Percentiles rank a stretch among this genome's conserved stretches.
phyloP scores from a whole-genome alignment of 92 coral and sea anemone species.

The Galaxea fascicularis region DNA sequence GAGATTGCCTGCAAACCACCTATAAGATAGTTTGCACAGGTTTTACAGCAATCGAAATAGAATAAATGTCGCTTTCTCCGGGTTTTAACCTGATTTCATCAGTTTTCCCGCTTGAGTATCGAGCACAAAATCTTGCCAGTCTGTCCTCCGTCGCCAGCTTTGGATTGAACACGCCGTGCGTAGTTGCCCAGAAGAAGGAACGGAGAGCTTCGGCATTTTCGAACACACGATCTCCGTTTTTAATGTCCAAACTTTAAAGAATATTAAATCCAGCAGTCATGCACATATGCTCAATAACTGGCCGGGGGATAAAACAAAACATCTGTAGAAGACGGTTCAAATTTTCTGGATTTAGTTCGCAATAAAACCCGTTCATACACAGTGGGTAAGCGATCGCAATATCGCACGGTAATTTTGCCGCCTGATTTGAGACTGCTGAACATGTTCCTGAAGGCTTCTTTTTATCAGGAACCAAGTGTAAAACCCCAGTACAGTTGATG shows the following conservation, averaged over 20 bases:
- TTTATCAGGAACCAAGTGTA: slow-evolving; percentile 21
- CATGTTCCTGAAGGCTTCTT: slow-evolving; percentile 10
- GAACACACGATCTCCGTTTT: neutral
- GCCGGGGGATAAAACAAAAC: neutral
- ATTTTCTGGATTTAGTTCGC: slow-evolving; percentile 28
- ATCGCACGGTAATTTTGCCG: slow-evolving; percentile 2
- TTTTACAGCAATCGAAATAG: slow-evolving; percentile 9
- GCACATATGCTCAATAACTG: slow-evolving; percentile 7
- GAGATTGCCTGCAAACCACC: neutral
- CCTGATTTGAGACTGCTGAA: neutral
- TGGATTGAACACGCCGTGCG: slow-evolving; percentile 19
- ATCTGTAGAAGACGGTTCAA: neutral
- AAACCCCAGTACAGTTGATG: neutral
- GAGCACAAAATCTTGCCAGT: slow-evolving; percentile 9
- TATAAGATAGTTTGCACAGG: neutral
- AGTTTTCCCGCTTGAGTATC: neutral
- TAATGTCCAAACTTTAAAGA: neutral
- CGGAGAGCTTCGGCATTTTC: neutral
- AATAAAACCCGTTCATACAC: neutral
- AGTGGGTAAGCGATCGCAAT: neutral
- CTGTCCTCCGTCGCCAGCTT: slow-evolving; percentile 2
- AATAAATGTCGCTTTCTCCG: neutral
- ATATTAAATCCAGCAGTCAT: neutral
- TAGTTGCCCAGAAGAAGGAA: slow-evolving; percentile 26
- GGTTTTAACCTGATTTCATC: neutral